Evolutionary conservation across 2,888 invertebrate species (phyloP), one percentile per base, ranked within the genome.

Genomic region (Thera britannica): DNA sequence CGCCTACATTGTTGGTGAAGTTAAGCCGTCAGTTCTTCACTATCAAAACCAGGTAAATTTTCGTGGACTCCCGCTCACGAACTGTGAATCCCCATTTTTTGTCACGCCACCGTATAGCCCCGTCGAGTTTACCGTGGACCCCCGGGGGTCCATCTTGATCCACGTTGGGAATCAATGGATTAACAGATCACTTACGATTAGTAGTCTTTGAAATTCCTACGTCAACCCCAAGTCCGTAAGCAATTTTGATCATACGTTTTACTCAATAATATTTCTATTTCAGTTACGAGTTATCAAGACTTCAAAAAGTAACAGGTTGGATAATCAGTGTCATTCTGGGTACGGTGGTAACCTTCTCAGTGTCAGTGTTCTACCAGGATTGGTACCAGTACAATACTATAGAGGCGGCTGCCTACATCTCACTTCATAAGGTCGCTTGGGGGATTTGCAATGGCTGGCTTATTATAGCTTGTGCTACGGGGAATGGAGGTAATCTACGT

Each of bases 371-470:
- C 85, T 96, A 96, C 77, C 92, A 95, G 64, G 93, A 94, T n/a
- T 93, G 94, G 82, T 94, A 95, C 76, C 86, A 94, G 36, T 95
- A 94, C 76, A 95, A 93, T 58, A 84, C 87, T 0, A 78, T 95
- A 0, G 96, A 95, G 76, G 95, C 96, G 1, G 95, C 96, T 0
- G 83, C 95, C 0, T 97, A 96, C 79, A 94, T 96, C 4, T 94
- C 95, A 0, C 82, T 96, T 6, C 96, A 96, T 79, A 94, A 96
- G 76, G 87, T 96, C 3, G 95, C 95, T 0, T 97, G 97, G 96
- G 95, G 95, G 74, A 87, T 96, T 3, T 94, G 95, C 0, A 95
- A 95, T 57, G 95, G 95, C 2, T 97, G 97, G 96, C 79, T 95
- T 3, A 91, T 96, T 3, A 86, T 96, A 62, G 95, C 95, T 0